Base-by-base conservation (phyloP, 1,140 invertebrate genomes). In the Euschistus heros region DNA sequence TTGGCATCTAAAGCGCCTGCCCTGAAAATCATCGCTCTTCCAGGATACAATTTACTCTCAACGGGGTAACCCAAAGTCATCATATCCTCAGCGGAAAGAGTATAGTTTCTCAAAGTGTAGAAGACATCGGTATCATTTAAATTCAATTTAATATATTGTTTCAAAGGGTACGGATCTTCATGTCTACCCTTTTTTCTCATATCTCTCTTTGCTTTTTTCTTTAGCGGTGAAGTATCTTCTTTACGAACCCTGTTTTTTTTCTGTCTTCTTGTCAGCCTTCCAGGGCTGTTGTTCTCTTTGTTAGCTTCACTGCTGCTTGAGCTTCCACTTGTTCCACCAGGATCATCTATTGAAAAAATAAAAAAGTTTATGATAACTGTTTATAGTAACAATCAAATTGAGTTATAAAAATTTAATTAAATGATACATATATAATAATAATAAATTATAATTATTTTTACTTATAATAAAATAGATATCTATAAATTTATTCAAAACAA, bases 11-110 rank as follows among this genome's bases (percentile, higher is more conserved):
- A 69, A n/a, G 57, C 30, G 59, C 64, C 68, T 73, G 70, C 42
- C 62, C 83, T 81, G 71, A 81, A 85, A 46, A 88, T 80, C 44
- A 86, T 78, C 0, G 81, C 84, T 68, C 77, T 77, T 1, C 80
- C 81, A 2, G 82, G 79, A 42, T 81, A 79, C 0, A 79, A 73
- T 13, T 78, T 78, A 62, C 82, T 80, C 42, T 84, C 80, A 0
- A 87, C 72, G 0, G 91, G 91, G 73, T 83, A 94, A 0, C 89
- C 89, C 65, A 88, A 79, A 6, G 82, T 76, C 17, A 80, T 76
- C 64, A 92, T 76, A 62, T 89, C 80, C 33, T 85, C 80, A 2
- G 78, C 76, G 2, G 79, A 79, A 24, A 92, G 75, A 0, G 85
- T 69, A 73, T 91, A 88, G 14, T 75, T 75, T 0, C 75, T 74